Base-by-base conservation (phyloP, 2,113 vertebrate genomes). In the Orientallactaga bullata region DNA sequence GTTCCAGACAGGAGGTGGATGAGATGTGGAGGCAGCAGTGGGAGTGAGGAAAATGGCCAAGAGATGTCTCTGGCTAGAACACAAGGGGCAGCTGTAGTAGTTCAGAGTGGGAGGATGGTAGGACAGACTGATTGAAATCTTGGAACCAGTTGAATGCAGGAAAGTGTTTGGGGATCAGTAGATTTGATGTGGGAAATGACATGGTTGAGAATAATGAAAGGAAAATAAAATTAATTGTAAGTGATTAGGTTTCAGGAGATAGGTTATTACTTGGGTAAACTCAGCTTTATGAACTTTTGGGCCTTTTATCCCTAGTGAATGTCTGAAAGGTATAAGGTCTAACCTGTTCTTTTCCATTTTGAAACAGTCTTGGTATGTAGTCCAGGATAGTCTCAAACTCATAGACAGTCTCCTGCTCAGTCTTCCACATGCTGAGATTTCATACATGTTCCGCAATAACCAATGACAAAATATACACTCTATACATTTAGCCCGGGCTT, bases 1-100 rank as follows among this genome's bases (percentile, higher is more conserved):
- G 79, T 96, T 96, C 61, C 39, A 96, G 92, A 96, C 96, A n/a
- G 1, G 93, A 80, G 95, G 85, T 89, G 73, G 90, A 93, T 61
- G 78, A 37, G 61, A 28, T 74, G 66, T 68, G 95, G 96, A 74
- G 95, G 96, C 72, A 87, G 92, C 85, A 77, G 88, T 83, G 80
- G 94, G 94, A 86, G 88, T 68, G 47, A 77, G 83, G 83, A 73
- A 61, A 84, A 73, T 3, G 21, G 79, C 95, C 89, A 88, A 90
- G 90, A 80, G 88, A 73, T 94, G 73, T n/a, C 39, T 63, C 80
- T 94, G 82, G 76, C 92, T 81, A 26, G 90, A 88, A 96, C 72
- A 89, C 15, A 39, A 71, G 84, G 95, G 93, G 85, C 83, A 96
- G 92, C 93, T 95, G 82, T 61, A 47, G 71, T 73, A 55, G 60